These are phyloP conservation scores for Picathartes gymnocephalus DNA, from an alignment of 2,113 vertebrate species.

Conservation along the genomic window DNA sequence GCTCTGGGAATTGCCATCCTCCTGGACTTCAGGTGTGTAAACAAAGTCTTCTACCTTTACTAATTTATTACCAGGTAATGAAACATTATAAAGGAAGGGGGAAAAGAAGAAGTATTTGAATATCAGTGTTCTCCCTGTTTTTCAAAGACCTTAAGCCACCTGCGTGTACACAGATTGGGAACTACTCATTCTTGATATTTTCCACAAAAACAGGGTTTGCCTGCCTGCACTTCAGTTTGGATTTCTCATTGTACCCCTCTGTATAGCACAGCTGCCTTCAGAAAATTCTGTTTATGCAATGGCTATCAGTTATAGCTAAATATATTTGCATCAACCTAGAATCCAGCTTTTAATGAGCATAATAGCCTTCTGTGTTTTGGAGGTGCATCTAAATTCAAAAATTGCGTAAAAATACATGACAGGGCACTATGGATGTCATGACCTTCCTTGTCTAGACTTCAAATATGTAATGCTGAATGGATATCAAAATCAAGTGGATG, in stretches of 20 bases:
- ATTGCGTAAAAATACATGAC: not conserved
- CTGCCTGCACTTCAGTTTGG: not conserved
- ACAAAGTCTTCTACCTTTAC: slow-evolving; percentile 37
- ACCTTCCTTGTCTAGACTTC: slow-evolving; percentile 5
- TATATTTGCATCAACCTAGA: not conserved
- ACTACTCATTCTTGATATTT: not conserved
- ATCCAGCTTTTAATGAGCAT: not conserved
- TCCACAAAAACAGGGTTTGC: not conserved
- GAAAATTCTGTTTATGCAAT: not conserved
- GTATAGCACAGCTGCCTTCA: not conserved
- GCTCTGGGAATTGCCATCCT: slow-evolving; percentile 58
- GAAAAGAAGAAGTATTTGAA: not conserved
- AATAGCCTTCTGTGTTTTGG: not conserved
- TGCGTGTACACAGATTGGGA: not conserved
- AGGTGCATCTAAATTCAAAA: not conserved
- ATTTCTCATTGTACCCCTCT: not conserved
- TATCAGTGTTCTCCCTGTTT: not conserved
- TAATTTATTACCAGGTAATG: slow-evolving; percentile 45
- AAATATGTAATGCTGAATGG: not conserved
- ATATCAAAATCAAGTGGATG: not conserved
- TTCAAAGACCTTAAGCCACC: not conserved
- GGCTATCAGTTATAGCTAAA: not conserved
- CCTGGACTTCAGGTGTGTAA: slow-evolving; percentile 58
- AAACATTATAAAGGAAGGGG: not conserved
- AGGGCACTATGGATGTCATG: not conserved